phyloP scores from a whole-genome alignment of 2,797 vertebrate genomes.

The Acanthopagrus latus region DNA sequence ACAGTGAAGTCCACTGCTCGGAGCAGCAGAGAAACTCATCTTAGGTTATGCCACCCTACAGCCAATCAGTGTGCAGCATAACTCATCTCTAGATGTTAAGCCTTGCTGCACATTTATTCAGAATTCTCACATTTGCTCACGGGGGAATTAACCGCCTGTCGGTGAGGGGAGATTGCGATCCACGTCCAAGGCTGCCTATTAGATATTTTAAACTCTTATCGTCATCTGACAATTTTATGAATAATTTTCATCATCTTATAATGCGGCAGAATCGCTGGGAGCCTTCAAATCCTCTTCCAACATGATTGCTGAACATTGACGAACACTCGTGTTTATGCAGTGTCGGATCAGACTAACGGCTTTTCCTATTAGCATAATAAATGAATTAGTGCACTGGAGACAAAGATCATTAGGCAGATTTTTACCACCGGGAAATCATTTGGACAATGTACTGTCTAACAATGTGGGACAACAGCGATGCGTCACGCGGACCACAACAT shows the following conservation, averaged over 20 bases:
- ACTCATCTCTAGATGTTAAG: slow-evolving; percentile 28
- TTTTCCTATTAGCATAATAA: slow-evolving; percentile 73
- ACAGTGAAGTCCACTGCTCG: slow-evolving; percentile 6
- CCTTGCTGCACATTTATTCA: slow-evolving; percentile 24
- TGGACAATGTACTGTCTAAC: slow-evolving; percentile 64
- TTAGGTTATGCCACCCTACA: slow-evolving; percentile 15
- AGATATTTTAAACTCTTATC: slow-evolving; percentile 67
- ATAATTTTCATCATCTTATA: slow-evolving; percentile 65
- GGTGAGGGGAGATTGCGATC: slow-evolving; percentile 51
- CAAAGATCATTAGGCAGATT: slow-evolving; percentile 72
- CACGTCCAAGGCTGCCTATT: slow-evolving; percentile 39
- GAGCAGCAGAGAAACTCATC: slow-evolving; percentile 40
- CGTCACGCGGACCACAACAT: slow-evolving; percentile 27
- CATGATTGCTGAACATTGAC: slow-evolving; percentile 62
- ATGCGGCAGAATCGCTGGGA: slow-evolving; percentile 38
- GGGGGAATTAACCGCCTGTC: slow-evolving; percentile 48
- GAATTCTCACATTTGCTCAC: slow-evolving; percentile 34
- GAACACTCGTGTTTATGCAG: slow-evolving; percentile 60
- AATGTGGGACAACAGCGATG: slow-evolving; percentile 44
- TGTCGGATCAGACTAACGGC: slow-evolving; percentile 66
- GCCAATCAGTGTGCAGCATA: slow-evolving; percentile 39
- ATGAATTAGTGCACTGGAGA: slow-evolving; percentile 73
- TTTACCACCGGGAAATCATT: slow-evolving; percentile 69
- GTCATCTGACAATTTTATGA: slow-evolving; percentile 60
- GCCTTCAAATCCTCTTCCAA: slow-evolving; percentile 50